Conservation (phyloP, 2,888 invertebrate genomes). For the Hypolimnas misippus region DNA sequence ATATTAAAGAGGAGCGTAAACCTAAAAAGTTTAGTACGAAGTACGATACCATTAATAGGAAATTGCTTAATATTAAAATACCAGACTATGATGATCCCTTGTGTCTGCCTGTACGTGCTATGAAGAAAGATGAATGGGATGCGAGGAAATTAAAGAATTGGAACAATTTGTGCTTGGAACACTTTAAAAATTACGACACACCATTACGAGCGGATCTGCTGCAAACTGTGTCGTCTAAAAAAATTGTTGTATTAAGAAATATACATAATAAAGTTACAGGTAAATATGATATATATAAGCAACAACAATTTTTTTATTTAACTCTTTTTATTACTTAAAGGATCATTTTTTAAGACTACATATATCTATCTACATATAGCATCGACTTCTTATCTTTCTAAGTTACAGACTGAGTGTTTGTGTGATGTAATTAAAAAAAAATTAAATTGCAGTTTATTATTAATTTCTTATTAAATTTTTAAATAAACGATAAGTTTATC, state of each 20-base stretch:
- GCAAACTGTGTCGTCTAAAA: slow-evolving; percentile 55
- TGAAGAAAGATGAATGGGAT: slow-evolving; percentile 54
- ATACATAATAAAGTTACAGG: slow-evolving; percentile 61
- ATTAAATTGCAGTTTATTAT: too few species aligned
- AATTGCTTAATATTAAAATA: slow-evolving; percentile 57
- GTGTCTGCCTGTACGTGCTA: slow-evolving; percentile 69
- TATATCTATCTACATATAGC: too few species aligned
- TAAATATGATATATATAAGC: too few species aligned
- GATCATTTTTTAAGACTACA: too few species aligned
- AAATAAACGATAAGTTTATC: not conserved
- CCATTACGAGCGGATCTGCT: slow-evolving; percentile 58
- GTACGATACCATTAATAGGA: slow-evolving; percentile 47
- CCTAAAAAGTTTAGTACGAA: slow-evolving; percentile 29
- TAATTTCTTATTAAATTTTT: too few species aligned
- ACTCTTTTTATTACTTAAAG: too few species aligned
- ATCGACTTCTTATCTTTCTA: too few species aligned
- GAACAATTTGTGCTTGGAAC: slow-evolving; percentile 72
- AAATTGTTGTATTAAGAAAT: slow-evolving; percentile 65
- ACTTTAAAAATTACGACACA: slow-evolving; percentile 59
- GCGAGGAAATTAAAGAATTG: slow-evolving; percentile 60
- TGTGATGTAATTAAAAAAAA: too few species aligned
- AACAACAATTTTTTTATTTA: too few species aligned
- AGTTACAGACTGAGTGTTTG: too few species aligned
- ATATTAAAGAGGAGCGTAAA: slow-evolving; percentile 24
- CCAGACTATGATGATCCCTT: slow-evolving; percentile 75